Conservation (phyloP, 2,113 vertebrate species). For the Pachyramphus minor region DNA sequence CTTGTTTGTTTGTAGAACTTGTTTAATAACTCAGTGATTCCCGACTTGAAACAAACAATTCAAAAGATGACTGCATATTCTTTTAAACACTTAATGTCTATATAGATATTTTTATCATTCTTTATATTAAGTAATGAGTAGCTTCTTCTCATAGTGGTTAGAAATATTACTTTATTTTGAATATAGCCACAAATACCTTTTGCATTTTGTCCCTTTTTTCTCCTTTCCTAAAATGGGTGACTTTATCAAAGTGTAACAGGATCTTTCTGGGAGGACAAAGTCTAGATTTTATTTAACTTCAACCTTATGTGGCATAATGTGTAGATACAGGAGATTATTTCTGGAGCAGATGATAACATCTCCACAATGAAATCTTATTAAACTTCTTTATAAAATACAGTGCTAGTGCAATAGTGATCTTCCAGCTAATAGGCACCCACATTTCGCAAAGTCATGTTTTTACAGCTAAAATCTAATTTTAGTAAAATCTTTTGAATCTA, state of each 20-base stretch:
- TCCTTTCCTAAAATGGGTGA: background rate
- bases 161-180: background rate
- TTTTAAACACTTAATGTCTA: background rate
- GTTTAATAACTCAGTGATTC: background rate
- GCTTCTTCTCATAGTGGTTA: background rate
- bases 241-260: background rate
- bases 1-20: background rate
- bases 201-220: background rate
- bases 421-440: background rate
- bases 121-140: background rate
- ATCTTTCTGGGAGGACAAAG: background rate
- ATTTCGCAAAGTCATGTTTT: background rate
- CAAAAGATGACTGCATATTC: background rate
- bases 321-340: background rate
- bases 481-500: background rate
- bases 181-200: background rate
- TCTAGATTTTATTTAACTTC: background rate
- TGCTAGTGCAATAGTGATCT: background rate
- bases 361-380: background rate
- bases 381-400: background rate
- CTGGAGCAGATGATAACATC: background rate
- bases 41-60: background rate
- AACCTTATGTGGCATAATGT: background rate
- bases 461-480: background rate
- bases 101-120: background rate